These are phyloP conservation scores for Pristiophorus japonicus DNA, from an alignment of 2,113 vertebrate species.

Conservation along the genomic window DNA sequence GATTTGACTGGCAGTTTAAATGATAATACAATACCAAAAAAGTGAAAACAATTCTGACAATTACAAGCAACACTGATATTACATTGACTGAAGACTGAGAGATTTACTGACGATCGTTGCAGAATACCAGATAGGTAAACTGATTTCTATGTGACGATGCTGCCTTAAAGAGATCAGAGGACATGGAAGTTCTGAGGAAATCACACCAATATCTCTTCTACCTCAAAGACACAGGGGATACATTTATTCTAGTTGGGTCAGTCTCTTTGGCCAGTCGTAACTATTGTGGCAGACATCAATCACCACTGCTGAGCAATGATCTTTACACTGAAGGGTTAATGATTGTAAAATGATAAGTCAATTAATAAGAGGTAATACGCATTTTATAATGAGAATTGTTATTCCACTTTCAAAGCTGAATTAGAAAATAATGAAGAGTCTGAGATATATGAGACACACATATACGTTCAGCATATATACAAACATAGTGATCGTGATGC, in stretches of 20 bases:
- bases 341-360: not conserved
- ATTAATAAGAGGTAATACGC: not conserved
- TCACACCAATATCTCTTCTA: not conserved
- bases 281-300: not conserved
- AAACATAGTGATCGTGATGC: not conserved
- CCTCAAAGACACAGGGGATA: not conserved
- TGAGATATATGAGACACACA: not conserved
- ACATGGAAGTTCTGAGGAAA: not conserved
- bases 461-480: not conserved
- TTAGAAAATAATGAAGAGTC: not conserved
- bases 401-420: not conserved
- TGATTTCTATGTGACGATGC: too few relatives aligned
- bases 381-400: not conserved
- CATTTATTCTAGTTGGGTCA: not conserved
- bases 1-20: not conserved
- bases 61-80: not conserved
- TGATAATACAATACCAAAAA: not conserved
- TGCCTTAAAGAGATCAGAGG: not conserved
- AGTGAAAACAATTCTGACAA: not conserved
- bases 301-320: not conserved
- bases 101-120: not conserved
- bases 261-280: not conserved
- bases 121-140: not conserved
- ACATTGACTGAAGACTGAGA: not conserved
- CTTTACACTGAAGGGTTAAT: not conserved